A percentile compares a stretch with the other conserved stretches of the same genome.
Conservation (phyloP, 2,888 invertebrate species). For the Machimus rusticus region DNA sequence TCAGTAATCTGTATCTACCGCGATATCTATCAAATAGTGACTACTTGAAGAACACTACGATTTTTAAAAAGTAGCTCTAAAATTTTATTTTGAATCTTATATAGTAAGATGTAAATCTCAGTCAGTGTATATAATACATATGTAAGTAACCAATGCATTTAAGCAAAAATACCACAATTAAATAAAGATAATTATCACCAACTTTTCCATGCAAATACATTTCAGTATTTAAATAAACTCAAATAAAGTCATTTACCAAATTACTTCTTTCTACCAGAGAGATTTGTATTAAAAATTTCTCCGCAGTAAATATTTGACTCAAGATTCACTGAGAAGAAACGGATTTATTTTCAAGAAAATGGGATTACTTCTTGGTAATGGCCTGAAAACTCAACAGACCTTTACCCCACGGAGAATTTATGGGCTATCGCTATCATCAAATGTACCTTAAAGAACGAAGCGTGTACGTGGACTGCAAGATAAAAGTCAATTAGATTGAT, state of each 20-base stretch:
- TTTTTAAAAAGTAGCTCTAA: too few species aligned
- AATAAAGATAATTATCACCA: too few species aligned
- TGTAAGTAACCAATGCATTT: too few species aligned
- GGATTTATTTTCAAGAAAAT: not conserved
- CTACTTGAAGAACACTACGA: too few species aligned
- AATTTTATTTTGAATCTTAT: too few species aligned
- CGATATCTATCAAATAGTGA: too few species aligned
- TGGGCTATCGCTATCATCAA: not conserved
- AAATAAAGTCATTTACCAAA: not conserved
- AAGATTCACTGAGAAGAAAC: not conserved
- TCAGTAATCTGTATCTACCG: too few species aligned
- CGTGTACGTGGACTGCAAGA: not conserved
- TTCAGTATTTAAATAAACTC: too few species aligned
- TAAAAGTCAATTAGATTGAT: not conserved
- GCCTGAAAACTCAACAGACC: not conserved
- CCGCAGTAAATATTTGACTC: not conserved
- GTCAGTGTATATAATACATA: too few species aligned
- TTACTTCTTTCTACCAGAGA: not conserved
- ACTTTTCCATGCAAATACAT: too few species aligned
- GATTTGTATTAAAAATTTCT: not conserved
- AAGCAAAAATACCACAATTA: too few species aligned
- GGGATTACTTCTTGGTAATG: not conserved
- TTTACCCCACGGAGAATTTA: not conserved
- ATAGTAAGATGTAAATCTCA: too few species aligned
- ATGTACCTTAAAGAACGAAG: not conserved